Conservation (phyloP, 1,140 invertebrate species). For the Cyphomyrmex costatus region DNA sequence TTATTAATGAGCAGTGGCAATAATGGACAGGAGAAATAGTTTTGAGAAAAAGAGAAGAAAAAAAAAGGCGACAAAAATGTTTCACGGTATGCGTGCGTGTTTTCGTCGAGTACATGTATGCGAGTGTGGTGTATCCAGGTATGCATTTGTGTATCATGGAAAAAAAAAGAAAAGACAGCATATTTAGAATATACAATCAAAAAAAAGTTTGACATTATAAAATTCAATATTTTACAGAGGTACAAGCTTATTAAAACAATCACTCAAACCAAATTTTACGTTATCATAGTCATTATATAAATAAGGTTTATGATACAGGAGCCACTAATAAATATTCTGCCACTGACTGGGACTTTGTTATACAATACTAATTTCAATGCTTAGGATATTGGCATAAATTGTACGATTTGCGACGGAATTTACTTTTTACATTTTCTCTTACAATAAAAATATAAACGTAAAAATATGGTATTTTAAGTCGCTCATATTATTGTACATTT, state of each 20-base stretch:
- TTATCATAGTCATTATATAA: constrained; percentile 3
- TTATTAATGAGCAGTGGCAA: constrained; percentile 42
- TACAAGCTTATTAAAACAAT: constrained; percentile 39
- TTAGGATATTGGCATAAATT: constrained; percentile 23
- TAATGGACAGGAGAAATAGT: constrained; percentile 41
- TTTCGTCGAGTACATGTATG: constrained; percentile 29
- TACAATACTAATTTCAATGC: constrained; percentile 19
- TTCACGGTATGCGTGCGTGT: constrained; percentile 48
- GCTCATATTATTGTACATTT: constrained; percentile 41
- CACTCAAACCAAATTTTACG: constrained; percentile 25
- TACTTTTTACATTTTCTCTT: background rate
- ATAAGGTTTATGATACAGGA: constrained; percentile 22
- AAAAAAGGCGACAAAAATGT: constrained; percentile 69
- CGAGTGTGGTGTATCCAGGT: constrained; percentile 62
- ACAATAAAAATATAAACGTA: background rate
- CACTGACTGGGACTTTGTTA: constrained; percentile 10
- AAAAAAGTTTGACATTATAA: constrained; percentile 68
- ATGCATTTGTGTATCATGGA: constrained; percentile 66
- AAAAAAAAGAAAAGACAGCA: constrained; percentile 76
- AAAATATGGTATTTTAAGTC: background rate
- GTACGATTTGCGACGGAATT: background rate
- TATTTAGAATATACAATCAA: constrained; percentile 70
- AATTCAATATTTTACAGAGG: constrained; percentile 32
- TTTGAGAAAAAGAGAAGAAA: constrained; percentile 55
- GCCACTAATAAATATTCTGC: constrained; percentile 23